These are phyloP conservation scores for Amblyopsis hoosieri DNA, from an alignment of 2,797 vertebrate genomes.

Conservation along the genomic window DNA sequence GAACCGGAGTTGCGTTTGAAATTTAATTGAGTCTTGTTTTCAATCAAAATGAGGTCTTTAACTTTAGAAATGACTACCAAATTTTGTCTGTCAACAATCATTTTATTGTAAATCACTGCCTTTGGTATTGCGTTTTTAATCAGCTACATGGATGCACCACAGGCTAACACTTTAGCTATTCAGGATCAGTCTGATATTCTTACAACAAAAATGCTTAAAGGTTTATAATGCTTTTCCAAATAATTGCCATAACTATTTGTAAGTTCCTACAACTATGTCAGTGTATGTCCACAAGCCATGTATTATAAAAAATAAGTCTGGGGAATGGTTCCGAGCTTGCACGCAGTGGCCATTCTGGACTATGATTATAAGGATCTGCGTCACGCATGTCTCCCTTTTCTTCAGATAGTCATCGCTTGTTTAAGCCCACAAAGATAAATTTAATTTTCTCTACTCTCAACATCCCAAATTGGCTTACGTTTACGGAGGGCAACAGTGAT, in stretches of 20 bases:
- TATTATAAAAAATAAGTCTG: too few species aligned
- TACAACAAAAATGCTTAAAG: neutral
- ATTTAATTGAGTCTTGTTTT: constrained; percentile 40
- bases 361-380: neutral
- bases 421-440: constrained; percentile 19
- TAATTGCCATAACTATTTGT: too few species aligned
- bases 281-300: too few species aligned
- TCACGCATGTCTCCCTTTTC: constrained; percentile 7
- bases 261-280: too few species aligned
- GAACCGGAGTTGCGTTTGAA: constrained; percentile 24
- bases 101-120: constrained; percentile 31
- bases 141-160: too few species aligned
- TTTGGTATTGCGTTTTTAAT: constrained; percentile 15
- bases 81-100: constrained; percentile 22
- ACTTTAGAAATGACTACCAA: constrained; percentile 20
- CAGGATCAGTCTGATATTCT: neutral
- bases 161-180: too few species aligned
- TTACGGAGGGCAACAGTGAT: constrained; percentile 1
- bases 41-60: constrained; percentile 22
- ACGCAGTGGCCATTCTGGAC: too few species aligned
- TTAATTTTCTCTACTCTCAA: constrained; percentile 14
- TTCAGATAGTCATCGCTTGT: constrained; percentile 18
- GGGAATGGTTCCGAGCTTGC: too few species aligned
- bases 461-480: constrained; percentile 14
- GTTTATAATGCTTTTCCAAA: neutral